phyloP scores from a whole-genome alignment of 2,113 vertebrate genomes.

The Hippocampus comes region DNA sequence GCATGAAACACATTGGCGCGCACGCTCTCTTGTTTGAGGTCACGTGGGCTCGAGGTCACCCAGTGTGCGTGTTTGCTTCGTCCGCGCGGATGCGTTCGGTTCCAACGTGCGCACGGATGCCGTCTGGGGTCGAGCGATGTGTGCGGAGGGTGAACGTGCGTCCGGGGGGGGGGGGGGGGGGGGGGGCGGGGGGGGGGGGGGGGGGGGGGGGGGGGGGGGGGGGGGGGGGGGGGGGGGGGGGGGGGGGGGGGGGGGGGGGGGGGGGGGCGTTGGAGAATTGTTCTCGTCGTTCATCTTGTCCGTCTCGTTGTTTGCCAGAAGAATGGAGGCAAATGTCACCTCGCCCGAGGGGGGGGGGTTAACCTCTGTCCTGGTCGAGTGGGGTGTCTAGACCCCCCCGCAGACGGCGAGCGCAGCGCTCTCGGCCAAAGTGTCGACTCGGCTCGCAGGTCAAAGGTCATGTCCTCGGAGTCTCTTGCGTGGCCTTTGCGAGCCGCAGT shows the following conservation, averaged over 20 bases:
- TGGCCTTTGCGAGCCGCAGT: not conserved
- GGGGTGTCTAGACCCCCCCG: no score
- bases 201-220: no score
- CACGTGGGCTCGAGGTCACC: not conserved
- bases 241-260: no score
- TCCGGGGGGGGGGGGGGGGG: not conserved
- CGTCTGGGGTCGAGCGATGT: not conserved
- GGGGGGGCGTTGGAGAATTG: not conserved
- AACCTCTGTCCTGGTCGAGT: not conserved
- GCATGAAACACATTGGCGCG: not conserved
- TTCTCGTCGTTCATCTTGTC: not conserved
- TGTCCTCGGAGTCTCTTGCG: not conserved
- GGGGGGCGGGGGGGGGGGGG: no score
- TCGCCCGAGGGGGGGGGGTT: not conserved
- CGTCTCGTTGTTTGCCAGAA: not conserved
- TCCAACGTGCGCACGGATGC: not conserved
- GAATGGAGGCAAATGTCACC: slow-evolving; percentile 1
- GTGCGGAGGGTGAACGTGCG: not conserved
- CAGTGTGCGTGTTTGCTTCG: not conserved
- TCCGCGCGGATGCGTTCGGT: not conserved
- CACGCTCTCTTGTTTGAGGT: not conserved
- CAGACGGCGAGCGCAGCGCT: no score
- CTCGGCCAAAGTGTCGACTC: not conserved
- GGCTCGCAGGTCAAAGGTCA: not conserved
- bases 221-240: no score